Conservation (phyloP, 1,140 invertebrate species). For the Trichonephila clavata region DNA sequence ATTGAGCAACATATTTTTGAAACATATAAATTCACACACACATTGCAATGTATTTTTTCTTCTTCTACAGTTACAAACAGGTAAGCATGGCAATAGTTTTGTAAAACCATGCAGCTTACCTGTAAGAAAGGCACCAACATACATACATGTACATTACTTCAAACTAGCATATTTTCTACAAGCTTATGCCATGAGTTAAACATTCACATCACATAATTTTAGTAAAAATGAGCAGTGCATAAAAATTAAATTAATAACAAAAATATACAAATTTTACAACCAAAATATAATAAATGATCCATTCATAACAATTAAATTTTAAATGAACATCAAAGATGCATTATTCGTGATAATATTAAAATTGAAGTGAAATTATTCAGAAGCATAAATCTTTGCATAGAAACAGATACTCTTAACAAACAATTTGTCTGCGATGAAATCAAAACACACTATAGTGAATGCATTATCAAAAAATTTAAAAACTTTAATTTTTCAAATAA, state of each 20-base stretch:
- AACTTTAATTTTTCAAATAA: too few relatives aligned
- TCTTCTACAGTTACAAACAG: neutral
- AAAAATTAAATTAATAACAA: neutral
- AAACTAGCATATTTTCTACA: neutral
- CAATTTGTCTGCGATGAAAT: too few relatives aligned
- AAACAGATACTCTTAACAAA: too few relatives aligned
- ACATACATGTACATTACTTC: neutral
- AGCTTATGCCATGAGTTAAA: too few relatives aligned
- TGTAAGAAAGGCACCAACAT: conserved; percentile 14
- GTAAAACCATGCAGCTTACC: neutral
- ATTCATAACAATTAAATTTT: too few relatives aligned
- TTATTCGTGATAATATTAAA: too few relatives aligned
- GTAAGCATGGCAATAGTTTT: neutral
- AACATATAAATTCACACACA: neutral
- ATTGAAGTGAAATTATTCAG: too few relatives aligned
- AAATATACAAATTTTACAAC: neutral
- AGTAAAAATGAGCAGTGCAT: neutral
- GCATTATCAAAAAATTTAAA: too few relatives aligned
- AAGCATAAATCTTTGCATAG: too few relatives aligned
- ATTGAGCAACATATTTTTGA: neutral
- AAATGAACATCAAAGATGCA: too few relatives aligned
- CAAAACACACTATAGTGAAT: too few relatives aligned
- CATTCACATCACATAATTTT: too few relatives aligned
- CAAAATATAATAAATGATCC: neutral
- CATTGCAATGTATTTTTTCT: neutral